Base-by-base conservation (phyloP, 2,888 invertebrate genomes). In the Catocala nupta region DNA sequence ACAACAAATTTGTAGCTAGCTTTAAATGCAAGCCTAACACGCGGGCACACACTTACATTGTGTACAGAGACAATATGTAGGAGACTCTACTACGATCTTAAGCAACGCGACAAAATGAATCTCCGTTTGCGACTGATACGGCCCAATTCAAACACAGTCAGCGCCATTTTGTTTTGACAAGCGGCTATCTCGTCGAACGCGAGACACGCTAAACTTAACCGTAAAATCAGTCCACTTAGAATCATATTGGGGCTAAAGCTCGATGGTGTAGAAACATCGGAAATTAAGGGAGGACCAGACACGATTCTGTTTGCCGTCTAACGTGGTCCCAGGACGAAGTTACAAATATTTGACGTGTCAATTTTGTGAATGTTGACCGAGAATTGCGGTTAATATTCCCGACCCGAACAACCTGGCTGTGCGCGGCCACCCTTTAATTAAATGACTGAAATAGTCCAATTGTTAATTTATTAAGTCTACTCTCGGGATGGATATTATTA, bases 311-410 rank as follows among this genome's bases (percentile, higher is more conserved):
- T 94, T 94, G 93, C 93, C 86, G 88, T 92, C 90, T 91, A 93
- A 91, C 93, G 93, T 93, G 90, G 92, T 94, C 93, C 91, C 93
- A 91, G 92, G 92, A 90, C 93, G 90, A 92, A 93, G 93, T 91
- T 91, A 93, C 94, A 94, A 94, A 94, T 94, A 94, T 94, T 94
- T 94, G 94, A 94, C 92, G 94, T 94, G 94, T 94, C 94, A 94
- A 94, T 94, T 94, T 93, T 92, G 91, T 90, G 91, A 92, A 93
- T 94, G 94, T 94, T 94, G 94, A 94, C 94, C 89, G 90, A 93
- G 93, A 91, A 93, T 93, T 91, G 93, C 87, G 94, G 94, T 93
- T 93, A 94, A 94, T 94, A 93, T 93, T 91, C 90, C 88, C 88
- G 88, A 88, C 87, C 92, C 90, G 89, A 82, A 80, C 87, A 88